Conservation (phyloP, 35 echinoderm and acorn worm genomes). For the Apostichopus parvimensis region DNA sequence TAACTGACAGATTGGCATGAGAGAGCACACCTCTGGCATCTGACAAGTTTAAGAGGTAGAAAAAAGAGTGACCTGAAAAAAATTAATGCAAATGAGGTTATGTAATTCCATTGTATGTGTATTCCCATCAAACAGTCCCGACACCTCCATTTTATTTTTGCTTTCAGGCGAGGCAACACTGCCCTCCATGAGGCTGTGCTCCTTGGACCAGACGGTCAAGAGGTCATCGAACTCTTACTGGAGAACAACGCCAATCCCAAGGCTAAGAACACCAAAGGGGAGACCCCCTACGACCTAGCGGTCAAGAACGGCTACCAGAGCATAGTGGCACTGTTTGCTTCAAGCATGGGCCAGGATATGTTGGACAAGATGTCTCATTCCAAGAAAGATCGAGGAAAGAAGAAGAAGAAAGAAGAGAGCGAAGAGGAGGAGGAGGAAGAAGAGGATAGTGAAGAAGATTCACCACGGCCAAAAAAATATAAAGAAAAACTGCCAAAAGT, state of each 20-base stretch:
- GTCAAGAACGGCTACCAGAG: constrained; percentile 88
- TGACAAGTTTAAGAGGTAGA: no score
- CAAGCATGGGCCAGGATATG: constrained; percentile 94
- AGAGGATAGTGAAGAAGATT: constrained; percentile 55
- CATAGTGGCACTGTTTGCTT: constrained; percentile 83
- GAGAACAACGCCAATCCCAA: constrained; percentile 86
- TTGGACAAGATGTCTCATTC: constrained; percentile 90
- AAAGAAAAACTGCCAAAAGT: constrained; percentile 93
- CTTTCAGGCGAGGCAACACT: constrained; percentile 87
- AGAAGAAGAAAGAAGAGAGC: constrained; percentile 49
- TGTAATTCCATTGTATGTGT: no score
- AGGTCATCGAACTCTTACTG: constrained; percentile 82
- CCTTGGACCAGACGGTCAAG: constrained; percentile 91
- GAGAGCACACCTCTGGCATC: no score
- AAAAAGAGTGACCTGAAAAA: no score
- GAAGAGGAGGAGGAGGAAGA: constrained; percentile 64
- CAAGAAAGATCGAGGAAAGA: constrained; percentile 74
- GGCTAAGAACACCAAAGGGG: constrained; percentile 81
- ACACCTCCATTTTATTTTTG: neutral
- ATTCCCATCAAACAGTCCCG: no score
- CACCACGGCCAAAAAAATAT: constrained; percentile 66
- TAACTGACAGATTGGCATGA: no score
- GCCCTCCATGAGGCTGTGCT: constrained; percentile 95
- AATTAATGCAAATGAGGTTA: no score
- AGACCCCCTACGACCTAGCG: constrained; percentile 92